Evolutionary conservation across 1,140 invertebrate genomes (phyloP), one percentile per base, ranked within the genome.

Genomic region (Hestina assimilis): DNA sequence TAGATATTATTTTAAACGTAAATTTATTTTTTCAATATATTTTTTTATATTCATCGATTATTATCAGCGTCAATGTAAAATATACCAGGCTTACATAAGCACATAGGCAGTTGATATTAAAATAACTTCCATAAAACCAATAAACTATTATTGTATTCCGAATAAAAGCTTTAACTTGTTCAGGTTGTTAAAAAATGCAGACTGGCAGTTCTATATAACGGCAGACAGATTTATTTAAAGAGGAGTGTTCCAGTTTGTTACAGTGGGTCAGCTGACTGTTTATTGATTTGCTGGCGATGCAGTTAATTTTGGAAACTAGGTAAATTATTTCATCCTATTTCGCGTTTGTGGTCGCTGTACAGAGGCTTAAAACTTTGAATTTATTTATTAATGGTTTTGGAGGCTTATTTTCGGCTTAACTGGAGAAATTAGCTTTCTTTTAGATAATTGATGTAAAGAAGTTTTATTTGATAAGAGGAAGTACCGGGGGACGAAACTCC

Each of bases 251-350:
- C 66, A 79, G 73, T 79, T 83, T 66, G 66, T 50, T 72, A 60
- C 63, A 75, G 35, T 75, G 61, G 77, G 76, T 79, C 78, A 83
- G 74, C 72, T 55, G 54, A 64, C 69, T 72, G 68, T 79, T 72
- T 84, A 84, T 84, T 80, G 81, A 84, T 84, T 80, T 59, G 69
- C 68, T 63, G 72, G 68, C 72, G 55, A 64, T 45, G 55, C 55
- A 67, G 79, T 72, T 84, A 82, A 80, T 77, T 84, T 82, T 79
- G 77, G 79, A 73, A 70, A 66, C 63, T 50, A 45, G 58, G 59
- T 57, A 33, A 51, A 51, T 51, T 51, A 51, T 23, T n/a, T 12
- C 47, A 23, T 40, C 14, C 15, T 38, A 38, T 19, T n/a, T 17
- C 4, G 24, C 9, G 9, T 38, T 12, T 35, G 31, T 8, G 14